Evolutionary conservation across 2,888 invertebrate species (phyloP).

Genomic region (Lithophane ornitopus): DNA sequence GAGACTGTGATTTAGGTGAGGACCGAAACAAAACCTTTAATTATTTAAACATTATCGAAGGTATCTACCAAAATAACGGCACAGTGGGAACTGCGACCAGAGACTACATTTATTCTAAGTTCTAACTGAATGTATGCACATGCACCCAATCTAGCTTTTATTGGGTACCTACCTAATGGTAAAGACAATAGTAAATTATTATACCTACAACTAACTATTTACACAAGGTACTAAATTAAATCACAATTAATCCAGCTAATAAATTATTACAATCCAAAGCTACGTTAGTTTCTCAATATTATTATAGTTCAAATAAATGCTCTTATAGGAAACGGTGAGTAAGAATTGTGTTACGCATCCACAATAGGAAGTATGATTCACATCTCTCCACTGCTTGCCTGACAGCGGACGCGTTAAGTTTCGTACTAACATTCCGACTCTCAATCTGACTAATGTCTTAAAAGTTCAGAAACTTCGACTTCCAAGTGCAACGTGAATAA

Average conservation of each 20-base stretch:
- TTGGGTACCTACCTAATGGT: too few relatives aligned
- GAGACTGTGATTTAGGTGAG: background rate
- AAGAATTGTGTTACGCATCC: slow-evolving; percentile 76
- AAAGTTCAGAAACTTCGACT: background rate
- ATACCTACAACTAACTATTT: background rate
- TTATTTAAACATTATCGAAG: background rate
- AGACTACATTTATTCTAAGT: background rate
- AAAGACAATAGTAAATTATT: background rate
- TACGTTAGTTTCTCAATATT: slow-evolving; percentile 24
- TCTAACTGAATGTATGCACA: background rate
- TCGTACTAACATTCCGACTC: background rate
- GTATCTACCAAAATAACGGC: background rate
- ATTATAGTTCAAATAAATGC: slow-evolving; percentile 55
- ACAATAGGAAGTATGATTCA: slow-evolving; percentile 77
- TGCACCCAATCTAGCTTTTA: background rate
- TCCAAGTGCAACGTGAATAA: slow-evolving; percentile 4
- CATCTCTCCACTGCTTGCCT: slow-evolving; percentile 56
- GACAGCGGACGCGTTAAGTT: slow-evolving; percentile 47
- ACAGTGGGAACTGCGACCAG: background rate
- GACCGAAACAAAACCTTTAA: background rate
- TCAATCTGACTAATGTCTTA: background rate
- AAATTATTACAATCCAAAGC: slow-evolving; percentile 11
- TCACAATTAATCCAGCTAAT: background rate
- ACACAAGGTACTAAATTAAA: background rate
- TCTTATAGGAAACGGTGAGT: slow-evolving; percentile 77